Evolutionary conservation across 2,797 vertebrate genomes (phyloP), one percentile per base, ranked within the genome.

Genomic region (Alosa sapidissima): DNA sequence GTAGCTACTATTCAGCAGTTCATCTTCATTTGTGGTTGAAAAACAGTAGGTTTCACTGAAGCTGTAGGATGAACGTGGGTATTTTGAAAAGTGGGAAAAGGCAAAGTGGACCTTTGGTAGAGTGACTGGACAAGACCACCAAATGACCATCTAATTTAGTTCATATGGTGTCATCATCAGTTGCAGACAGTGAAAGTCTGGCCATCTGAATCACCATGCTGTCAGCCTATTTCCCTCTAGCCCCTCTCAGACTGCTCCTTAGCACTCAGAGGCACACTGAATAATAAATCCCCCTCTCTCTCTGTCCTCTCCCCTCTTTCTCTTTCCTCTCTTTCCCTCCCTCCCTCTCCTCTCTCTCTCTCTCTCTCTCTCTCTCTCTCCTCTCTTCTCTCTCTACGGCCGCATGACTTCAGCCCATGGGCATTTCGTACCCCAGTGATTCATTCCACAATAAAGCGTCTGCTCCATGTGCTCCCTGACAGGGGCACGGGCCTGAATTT

Each of bases 391-490:
- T 83, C 49, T 81, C 65, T 78, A 24, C 7, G 58, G 58, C 55
- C 72, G 41, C 72, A 78, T 78, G 41, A 78, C 72, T 78, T 78
- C 72, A 78, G 72, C 72, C 72, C 72, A 78, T 78, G 72, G 72
- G 72, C 41, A 78, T 78, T 78, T 78, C 36, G 72, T 78, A 78
- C 72, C 72, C 72, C 72, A 78, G 72, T 78, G 72, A 78, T 78
- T 78, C 72, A 78, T 78, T 78, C 72, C 72, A 19, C 72, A 78
- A 78, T 78, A 78, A 78, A 78, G 72, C 47, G 72, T 78, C 72
- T 78, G 72, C 72, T 78, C 72, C 58, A 62, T 86, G 52, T 47
- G 72, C 82, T 60, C 36, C 45, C 45, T 85, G 51, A 86, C 54
- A 52, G 82, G 60, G 55, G 41, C 72, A 78, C 72, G 5, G 72